phyloP scores from a whole-genome alignment of 2,113 vertebrate genomes.

The Labeo rohita region DNA sequence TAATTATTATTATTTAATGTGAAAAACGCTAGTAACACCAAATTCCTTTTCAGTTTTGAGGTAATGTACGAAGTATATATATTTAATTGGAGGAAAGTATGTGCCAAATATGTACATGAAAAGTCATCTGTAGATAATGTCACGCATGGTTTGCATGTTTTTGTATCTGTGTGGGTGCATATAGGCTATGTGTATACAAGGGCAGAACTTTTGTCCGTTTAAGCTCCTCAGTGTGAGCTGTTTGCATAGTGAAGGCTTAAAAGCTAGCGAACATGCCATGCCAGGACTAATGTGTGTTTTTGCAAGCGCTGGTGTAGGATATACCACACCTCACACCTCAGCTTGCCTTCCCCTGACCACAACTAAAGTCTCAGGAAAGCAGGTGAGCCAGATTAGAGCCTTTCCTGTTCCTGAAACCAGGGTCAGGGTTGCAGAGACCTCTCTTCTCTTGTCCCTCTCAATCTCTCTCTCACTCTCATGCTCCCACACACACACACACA shows the following conservation, averaged over 20 bases:
- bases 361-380: constrained; percentile 61
- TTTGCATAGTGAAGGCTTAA: constrained; percentile 46
- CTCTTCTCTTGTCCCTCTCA: constrained; percentile 43
- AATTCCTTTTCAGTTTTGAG: not conserved
- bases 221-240: constrained; percentile 23
- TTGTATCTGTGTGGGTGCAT: not conserved
- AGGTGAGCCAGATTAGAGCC: constrained; percentile 50
- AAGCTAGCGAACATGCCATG: constrained; percentile 34
- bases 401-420: constrained; percentile 64
- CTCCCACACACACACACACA: constrained; percentile 36
- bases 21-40: not conserved
- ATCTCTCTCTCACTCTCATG: not conserved
- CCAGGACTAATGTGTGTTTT: constrained; percentile 56
- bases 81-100: not conserved
- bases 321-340: constrained; percentile 60
- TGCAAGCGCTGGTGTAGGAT: constrained; percentile 58
- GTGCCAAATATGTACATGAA: not conserved
- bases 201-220: not conserved
- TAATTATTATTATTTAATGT: not conserved
- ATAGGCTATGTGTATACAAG: not conserved
- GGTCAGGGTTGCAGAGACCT: constrained; percentile 59
- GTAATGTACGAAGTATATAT: not conserved
- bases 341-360: constrained; percentile 47
- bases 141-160: not conserved
- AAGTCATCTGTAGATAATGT: not conserved